Base-by-base conservation (phyloP, 1,140 invertebrate species). In the Drosophila arawakana region DNA sequence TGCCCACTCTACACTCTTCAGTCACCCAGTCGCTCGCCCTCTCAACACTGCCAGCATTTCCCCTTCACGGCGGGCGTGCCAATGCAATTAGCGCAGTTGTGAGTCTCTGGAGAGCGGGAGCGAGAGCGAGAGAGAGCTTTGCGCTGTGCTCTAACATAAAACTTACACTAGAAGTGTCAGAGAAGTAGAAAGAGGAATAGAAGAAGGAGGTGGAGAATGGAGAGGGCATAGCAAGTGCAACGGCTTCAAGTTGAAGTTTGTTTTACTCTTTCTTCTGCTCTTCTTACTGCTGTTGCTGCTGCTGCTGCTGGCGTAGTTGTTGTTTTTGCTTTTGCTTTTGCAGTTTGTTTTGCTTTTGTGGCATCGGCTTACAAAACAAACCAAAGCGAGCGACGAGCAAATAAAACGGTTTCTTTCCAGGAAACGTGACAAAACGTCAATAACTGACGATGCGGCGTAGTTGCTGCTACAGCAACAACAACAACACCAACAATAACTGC, bases 361-460 rank as follows among this genome's bases (percentile, higher is more conserved):
- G 78, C 83, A 86, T 89, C 84, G 68, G 72, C 84, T 89, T 89
- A 89, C 84, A 89, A 85, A 84, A 78, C 81, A 89, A 89, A 88
- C 83, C 83, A 85, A 86, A 81, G 80, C 74, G 50, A 62, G 58
- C 62, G 78, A 65, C 80, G 68, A 84, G 77, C 80, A 88, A 88
- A 88, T 88, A 88, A 88, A 88, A 83, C 83, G 80, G 73, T 88
- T 83, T 84, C 44, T 79, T 89, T 89, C 84, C 85, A 89, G 84
- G 84, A 89, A 89, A 89, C 84, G 84, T 89, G 84, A 89, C 84
- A 89, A 89, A 89, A 89, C 84, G 84, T 78, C 84, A 89, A 89
- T 89, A 83, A 75, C 77, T 72, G 67, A 47, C 47, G 58, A 54
- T 47, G 49, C 49, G 60, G 37, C 62, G 71, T 79, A 65, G 74